These are phyloP conservation scores for Cheiracanthium punctorium DNA, from an alignment of 2,888 invertebrate genomes.

Conservation along the genomic window DNA sequence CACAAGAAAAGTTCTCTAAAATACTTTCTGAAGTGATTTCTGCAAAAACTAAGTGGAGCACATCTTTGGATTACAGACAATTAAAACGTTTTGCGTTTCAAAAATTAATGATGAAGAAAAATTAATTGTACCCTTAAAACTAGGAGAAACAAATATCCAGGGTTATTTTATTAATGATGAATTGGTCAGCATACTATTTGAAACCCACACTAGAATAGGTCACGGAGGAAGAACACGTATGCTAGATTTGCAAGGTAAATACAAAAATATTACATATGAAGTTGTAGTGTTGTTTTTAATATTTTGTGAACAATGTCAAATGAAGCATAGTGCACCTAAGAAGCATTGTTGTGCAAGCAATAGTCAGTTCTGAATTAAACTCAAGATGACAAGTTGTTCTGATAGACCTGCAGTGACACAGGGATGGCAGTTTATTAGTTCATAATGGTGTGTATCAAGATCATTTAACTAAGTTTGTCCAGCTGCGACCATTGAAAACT, in stretches of 20 bases:
- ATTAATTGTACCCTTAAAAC: conserved; percentile 29
- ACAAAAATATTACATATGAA: conserved; percentile 44
- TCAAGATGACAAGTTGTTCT: conserved; percentile 10
- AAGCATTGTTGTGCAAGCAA: conserved; percentile 41
- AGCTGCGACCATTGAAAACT: conserved; percentile 59
- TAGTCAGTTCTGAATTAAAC: conserved; percentile 20
- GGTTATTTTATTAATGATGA: conserved; percentile 23
- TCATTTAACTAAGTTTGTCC: conserved; percentile 72
- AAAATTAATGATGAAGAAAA: conserved; percentile 33
- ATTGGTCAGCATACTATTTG: conserved; percentile 28
- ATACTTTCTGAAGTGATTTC: conserved; percentile 24
- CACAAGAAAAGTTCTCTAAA: conserved; percentile 23
- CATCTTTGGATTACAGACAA: conserved; percentile 42
- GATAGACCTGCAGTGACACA: conserved; percentile 14
- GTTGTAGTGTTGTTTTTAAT: conserved; percentile 42
- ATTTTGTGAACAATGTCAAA: conserved; percentile 31
- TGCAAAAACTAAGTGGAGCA: conserved; percentile 24
- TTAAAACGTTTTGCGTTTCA: conserved; percentile 37
- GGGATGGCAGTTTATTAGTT: conserved; percentile 16
- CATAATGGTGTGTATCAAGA: conserved; percentile 72
- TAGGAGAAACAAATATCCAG: conserved; percentile 20
- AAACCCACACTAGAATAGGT: conserved; percentile 42
- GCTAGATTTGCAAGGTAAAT: conserved; percentile 45
- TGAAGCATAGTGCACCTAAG: conserved; percentile 38
- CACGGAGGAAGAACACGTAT: conserved; percentile 37